phyloP scores from a whole-genome alignment of 2,888 invertebrate genomes.

The Microplitis deprimator region DNA sequence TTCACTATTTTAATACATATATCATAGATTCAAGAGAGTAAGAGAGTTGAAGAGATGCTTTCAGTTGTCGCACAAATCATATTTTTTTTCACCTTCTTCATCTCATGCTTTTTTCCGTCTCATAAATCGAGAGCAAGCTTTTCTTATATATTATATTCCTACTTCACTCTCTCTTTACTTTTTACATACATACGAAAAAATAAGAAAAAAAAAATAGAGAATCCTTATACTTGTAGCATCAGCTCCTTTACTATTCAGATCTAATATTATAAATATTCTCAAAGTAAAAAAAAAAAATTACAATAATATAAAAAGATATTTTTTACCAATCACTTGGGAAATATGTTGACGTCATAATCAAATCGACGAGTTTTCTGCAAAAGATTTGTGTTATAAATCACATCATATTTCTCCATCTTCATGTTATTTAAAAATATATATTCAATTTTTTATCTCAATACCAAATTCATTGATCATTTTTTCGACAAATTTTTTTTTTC shows the following conservation, averaged over 20 bases:
- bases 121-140: conserved; percentile 31
- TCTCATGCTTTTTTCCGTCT: conserved; percentile 26
- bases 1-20: conserved; percentile 30
- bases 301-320: not conserved
- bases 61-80: conserved; percentile 47
- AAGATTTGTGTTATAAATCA: not conserved
- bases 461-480: not conserved
- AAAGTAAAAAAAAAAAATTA: not conserved
- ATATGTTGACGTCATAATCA: not conserved
- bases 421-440: not conserved
- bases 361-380: not conserved
- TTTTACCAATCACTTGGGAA: not conserved
- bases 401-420: not conserved
- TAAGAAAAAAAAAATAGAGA: not conserved
- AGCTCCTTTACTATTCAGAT: not conserved
- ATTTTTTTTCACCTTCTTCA: conserved; percentile 32
- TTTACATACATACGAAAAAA: conserved; percentile 15
- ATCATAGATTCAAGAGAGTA: conserved; percentile 28
- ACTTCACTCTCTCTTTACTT: not conserved
- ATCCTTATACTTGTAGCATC: not conserved
- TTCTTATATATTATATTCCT: conserved; percentile 7
- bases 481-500: not conserved
- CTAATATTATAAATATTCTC: conserved; percentile 9
- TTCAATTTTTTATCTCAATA: not conserved
- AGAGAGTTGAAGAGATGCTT: conserved; percentile 38